These are phyloP conservation scores for Nomada ferruginata DNA, from an alignment of 2,888 invertebrate genomes.

Conservation along the genomic window DNA sequence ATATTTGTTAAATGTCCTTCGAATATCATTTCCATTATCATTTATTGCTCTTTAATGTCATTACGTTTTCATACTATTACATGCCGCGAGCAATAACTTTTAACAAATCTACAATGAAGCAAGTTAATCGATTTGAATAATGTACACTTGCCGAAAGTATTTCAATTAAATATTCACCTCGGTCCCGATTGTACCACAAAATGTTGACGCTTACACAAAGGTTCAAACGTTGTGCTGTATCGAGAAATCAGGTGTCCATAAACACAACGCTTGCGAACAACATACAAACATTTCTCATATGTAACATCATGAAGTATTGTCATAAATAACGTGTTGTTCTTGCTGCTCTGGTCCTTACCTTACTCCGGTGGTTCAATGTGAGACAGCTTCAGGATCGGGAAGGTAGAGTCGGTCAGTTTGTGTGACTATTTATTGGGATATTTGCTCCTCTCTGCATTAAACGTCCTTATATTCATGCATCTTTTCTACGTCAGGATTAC, in stretches of 20 bases:
- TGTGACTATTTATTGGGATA: slow-evolving; percentile 84
- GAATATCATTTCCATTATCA: not conserved
- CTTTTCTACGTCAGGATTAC: slow-evolving; percentile 68
- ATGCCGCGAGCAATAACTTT: too few relatives aligned
- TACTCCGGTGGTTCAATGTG: slow-evolving; percentile 70
- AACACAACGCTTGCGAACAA: slow-evolving; percentile 1
- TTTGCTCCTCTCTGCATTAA: slow-evolving; percentile 82
- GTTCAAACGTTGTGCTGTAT: not conserved
- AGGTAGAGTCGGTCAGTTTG: slow-evolving; percentile 90
- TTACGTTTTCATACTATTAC: too few relatives aligned
- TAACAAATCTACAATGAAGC: too few relatives aligned
- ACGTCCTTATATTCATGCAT: slow-evolving; percentile 81
- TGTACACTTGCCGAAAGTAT: too few relatives aligned
- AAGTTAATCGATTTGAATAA: too few relatives aligned
- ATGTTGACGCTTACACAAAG: not conserved
- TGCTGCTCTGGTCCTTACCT: slow-evolving; percentile 80
- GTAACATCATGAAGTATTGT: slow-evolving; percentile 21
- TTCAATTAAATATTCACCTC: too few relatives aligned
- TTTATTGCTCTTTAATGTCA: not conserved
- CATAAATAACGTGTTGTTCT: slow-evolving; percentile 67
- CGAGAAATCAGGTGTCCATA: not conserved
- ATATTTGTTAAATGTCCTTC: not conserved
- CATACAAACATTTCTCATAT: slow-evolving; percentile 12
- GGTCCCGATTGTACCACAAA: too few relatives aligned
- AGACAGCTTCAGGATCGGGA: slow-evolving; percentile 89